Evolutionary conservation across 2,888 invertebrate genomes (phyloP), one percentile per base, ranked within the genome.

Genomic region (Platerodrilus igneus): DNA sequence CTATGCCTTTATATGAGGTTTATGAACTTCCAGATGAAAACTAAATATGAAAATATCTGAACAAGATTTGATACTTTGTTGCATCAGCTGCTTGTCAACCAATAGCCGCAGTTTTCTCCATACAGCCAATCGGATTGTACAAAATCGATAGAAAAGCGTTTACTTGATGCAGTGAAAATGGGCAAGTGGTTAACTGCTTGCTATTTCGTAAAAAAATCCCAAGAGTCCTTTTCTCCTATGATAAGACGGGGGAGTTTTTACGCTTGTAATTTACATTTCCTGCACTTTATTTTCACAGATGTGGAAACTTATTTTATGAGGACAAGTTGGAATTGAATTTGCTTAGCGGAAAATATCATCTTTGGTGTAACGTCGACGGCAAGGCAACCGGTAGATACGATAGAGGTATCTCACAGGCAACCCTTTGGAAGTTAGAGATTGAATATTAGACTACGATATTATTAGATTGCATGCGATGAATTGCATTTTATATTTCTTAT

Each of bases 1-100:
- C n/a, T n/a, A n/a, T n/a, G n/a, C n/a, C n/a, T n/a, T n/a, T n/a
- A n/a, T n/a, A n/a, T n/a, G n/a, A n/a, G n/a, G n/a, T n/a, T n/a
- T n/a, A n/a, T n/a, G n/a, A n/a, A n/a, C n/a, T n/a, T n/a, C n/a
- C n/a, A n/a, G n/a, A n/a, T n/a, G n/a, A n/a, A n/a, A n/a, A n/a
- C n/a, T n/a, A n/a, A n/a, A n/a, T n/a, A n/a, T n/a, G n/a, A n/a
- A n/a, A n/a, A n/a, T n/a, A 37, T 45, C 38, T 31, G 51, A 48
- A 51, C 51, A 51, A 51, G 51, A 47, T 51, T 51, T 47, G 47
- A 45, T 48, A 51, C 51, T 51, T 51, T 46, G 41, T 41, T 41
- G 37, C 30, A 40, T 43, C 36, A 34, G 46, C 33, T 39, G 37
- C 36, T 25, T 36, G 42, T 42, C 45, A 26, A n/a, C 42, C 41